Base-by-base conservation (phyloP, 2,113 vertebrate genomes). In the Orycteropus afer region DNA sequence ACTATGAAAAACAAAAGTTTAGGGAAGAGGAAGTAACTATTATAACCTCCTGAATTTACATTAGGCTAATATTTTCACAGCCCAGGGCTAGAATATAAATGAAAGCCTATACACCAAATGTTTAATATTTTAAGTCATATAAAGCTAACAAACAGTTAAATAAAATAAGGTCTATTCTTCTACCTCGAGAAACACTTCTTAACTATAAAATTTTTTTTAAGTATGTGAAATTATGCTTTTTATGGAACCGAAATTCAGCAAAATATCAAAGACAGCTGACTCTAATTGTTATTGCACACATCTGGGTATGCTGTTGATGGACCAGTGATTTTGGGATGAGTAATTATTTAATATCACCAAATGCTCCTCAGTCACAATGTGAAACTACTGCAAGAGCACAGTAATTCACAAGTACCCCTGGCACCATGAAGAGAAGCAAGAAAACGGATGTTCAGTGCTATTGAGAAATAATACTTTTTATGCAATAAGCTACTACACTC, bases 341-440 rank as follows among this genome's bases (percentile, higher is more conserved):
- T 25, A 40, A 49, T 40, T 34, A 32, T 88, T 49, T 57, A 55
- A 89, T 83, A 91, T 37, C 76, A 47, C 49, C 69, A 80, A 80
- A 76, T 32, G 14, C 5, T 94, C 59, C 67, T 69, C 25, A 45
- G 49, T 49, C 53, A 32, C 67, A 14, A 7, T 5, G 34, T 63
- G 29, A 22, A 32, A 53, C 11, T 13, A 80, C 0, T 23, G 9
- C 51, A 57, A 71, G 47, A 59, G 61, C 71, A 57, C 79, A 32
- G 63, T 49, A 25, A 84, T 84, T 89, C 86, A 82, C 5, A 53
- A 67, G 49, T 5, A 51, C 47, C 49, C 77, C 76, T 4, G 27
- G 71, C 95, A 82, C 55, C 89, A 57, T 11, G 57, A 91, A 82
- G 89, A 94, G 69, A 63, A 87, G 45, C 67, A 42, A 91, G 57